phyloP scores from a whole-genome alignment of 2,888 invertebrate species.

The Cephalotes varians region DNA sequence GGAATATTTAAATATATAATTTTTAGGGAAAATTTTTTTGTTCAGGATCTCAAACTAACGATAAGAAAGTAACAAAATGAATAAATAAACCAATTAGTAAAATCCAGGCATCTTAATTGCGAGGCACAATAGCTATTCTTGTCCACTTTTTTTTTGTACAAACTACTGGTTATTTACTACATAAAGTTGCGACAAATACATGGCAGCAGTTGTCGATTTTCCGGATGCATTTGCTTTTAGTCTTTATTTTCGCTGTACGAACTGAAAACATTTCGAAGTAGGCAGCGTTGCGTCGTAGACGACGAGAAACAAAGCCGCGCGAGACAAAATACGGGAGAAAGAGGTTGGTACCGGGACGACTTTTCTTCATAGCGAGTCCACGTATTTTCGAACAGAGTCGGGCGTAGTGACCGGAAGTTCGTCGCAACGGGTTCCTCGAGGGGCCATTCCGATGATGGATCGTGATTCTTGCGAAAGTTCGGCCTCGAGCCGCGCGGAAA shows the following conservation, averaged over 20 bases:
- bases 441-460: slow-evolving; percentile 71
- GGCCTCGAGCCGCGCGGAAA: slow-evolving; percentile 23
- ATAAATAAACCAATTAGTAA: not conserved
- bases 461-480: slow-evolving; percentile 53
- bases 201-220: slow-evolving; percentile 33
- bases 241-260: slow-evolving; percentile 26
- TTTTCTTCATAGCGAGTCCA: slow-evolving; percentile 62
- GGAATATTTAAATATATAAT: not conserved
- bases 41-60: not conserved
- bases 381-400: slow-evolving; percentile 49
- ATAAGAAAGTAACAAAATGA: not conserved
- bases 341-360: slow-evolving; percentile 68
- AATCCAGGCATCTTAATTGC: not conserved
- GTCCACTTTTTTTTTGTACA: not conserved
- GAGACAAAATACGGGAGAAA: slow-evolving; percentile 47
- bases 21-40: not conserved
- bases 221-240: slow-evolving; percentile 33
- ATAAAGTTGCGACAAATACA: not conserved
- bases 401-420: slow-evolving; percentile 67
- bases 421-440: slow-evolving; percentile 68
- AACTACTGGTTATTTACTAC: not conserved
- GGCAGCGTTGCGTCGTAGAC: slow-evolving; percentile 16
- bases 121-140: not conserved
- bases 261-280: slow-evolving; percentile 31
- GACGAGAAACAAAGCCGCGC: slow-evolving; percentile 43